A percentile compares a stretch with the other conserved stretches of the same genome.
Conservation (phyloP, 2,888 invertebrate genomes). For the Macrophya annulata region DNA sequence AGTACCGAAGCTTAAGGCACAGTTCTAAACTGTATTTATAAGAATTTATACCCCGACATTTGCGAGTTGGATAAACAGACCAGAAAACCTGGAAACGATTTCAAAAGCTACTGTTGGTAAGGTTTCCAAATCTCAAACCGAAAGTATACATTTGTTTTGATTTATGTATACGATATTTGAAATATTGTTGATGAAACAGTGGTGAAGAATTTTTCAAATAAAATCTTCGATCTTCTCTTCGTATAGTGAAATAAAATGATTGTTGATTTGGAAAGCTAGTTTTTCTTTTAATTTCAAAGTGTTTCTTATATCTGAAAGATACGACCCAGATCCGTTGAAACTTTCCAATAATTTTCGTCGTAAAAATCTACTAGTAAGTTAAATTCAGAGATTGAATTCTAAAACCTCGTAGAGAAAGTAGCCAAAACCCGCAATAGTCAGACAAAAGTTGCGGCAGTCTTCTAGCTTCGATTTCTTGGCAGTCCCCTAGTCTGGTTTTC, state of each 20-base stretch:
- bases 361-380: neutral
- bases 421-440: constrained; percentile 17
- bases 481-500: neutral
- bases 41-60: constrained; percentile 29
- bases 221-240: neutral
- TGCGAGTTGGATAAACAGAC: constrained; percentile 1
- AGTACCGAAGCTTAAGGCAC: neutral
- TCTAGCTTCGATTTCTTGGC: neutral
- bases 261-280: neutral
- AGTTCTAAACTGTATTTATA: neutral
- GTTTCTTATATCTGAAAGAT: neutral
- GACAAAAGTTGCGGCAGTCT: constrained; percentile 22
- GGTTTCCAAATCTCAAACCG: neutral
- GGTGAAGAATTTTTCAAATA: neutral
- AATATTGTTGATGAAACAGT: neutral
- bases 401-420: neutral
- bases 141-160: neutral
- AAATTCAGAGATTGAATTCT: constrained; percentile 15
- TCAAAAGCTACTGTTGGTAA: neutral
- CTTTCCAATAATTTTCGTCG: neutral
- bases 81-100: neutral
- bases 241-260: neutral
- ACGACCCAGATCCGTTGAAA: neutral
- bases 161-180: neutral
- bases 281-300: neutral